phyloP scores from a whole-genome alignment of 2,797 vertebrate species.

The Arnoldichthys spilopterus region DNA sequence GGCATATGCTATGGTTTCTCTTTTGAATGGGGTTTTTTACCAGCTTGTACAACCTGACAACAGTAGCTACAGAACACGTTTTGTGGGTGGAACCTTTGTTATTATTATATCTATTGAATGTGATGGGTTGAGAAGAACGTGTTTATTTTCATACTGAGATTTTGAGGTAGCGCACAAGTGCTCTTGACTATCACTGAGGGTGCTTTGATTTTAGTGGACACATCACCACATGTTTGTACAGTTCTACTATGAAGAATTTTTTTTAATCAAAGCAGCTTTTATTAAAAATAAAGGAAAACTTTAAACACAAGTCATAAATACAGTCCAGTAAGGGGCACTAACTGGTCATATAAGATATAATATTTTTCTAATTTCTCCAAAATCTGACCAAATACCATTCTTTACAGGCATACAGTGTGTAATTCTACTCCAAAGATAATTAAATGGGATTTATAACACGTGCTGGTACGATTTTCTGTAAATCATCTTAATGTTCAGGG shows the following conservation, averaged over 20 bases:
- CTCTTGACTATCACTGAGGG: constrained; percentile 34
- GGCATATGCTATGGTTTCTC: neutral
- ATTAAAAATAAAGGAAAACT: too few relatives aligned
- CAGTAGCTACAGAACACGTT: neutral
- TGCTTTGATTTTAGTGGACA: constrained; percentile 52
- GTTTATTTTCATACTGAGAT: neutral
- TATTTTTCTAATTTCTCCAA: neutral
- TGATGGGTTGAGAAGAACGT: neutral
- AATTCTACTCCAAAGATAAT: constrained; percentile 63
- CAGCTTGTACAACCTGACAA: neutral
- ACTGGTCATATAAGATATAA: neutral
- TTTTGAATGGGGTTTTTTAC: neutral
- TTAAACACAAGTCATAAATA: too few relatives aligned
- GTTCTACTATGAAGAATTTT: too few relatives aligned
- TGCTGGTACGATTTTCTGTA: constrained; percentile 23
- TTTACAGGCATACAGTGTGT: constrained; percentile 12
- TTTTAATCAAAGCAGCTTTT: too few relatives aligned
- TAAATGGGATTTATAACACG: constrained; percentile 5
- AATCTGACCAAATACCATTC: constrained; percentile 14
- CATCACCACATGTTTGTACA: constrained; percentile 60
- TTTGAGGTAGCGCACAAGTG: neutral
- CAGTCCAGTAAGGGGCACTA: too few relatives aligned
- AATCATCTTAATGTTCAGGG: neutral
- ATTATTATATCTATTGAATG: neutral
- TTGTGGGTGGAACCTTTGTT: neutral